Evolutionary conservation across 1,140 invertebrate genomes (phyloP), one percentile per base, ranked within the genome.

Genomic region (Drosophila pallidifrons): DNA sequence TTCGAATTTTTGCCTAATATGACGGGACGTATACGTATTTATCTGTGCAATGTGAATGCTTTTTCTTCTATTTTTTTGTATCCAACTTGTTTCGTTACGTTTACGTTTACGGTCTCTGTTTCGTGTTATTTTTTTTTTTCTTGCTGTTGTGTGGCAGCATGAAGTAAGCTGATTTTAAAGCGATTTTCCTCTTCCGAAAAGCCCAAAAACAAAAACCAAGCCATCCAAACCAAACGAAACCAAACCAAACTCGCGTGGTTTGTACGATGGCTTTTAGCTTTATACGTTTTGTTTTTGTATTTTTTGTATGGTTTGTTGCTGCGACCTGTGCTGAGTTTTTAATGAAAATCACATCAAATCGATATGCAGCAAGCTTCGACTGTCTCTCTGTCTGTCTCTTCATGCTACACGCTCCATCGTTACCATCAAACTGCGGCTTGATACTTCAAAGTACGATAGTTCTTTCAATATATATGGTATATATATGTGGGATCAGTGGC

Each of bases 321-420:
- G 70, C 41, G 77, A 81, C 78, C 78, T 82, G 78, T 71, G 75
- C 59, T 87, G 78, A 68, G 82, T 81, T 81, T 89, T 89, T 87
- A 87, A 87, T 88, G 83, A 83, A 88, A 87, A 88, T 88, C 80
- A 77, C 85, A 83, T 88, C 83, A 81, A 88, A 88, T 88, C 83
- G 74, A 88, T 88, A 83, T 89, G 77, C 83, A 70, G 64, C 70
- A 75, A 77, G 73, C 79, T 25, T 25, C 20, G 20, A 3, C 20
- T 25, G 20, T 25, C 20, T 25, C 20, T 25, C 20, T 25, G 20
- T 25, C 20, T 67, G 52, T 7, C 13, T 45, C 57, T 58, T 52
- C 30, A 60, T 45, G n/a, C 35, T 8, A 6, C 46, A 68, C n/a
- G 41, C 7, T 51, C 1, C n/a, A 5, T 10, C 41, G 11, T 3